Evolutionary conservation across 2,113 vertebrate genomes (phyloP).

Genomic region (Silurus glanis): DNA sequence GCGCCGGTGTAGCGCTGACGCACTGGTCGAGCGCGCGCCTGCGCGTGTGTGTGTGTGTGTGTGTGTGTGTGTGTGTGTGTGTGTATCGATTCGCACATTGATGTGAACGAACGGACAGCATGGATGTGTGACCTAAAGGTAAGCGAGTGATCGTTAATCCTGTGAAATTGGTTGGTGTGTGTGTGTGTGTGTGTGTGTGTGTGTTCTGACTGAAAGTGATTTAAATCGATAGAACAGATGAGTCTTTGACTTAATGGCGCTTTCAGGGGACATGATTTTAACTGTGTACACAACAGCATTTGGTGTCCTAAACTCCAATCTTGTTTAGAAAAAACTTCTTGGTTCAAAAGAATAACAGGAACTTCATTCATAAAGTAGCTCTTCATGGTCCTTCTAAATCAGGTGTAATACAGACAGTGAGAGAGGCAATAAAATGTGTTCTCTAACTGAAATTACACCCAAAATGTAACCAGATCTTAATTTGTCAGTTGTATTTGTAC

Average conservation of each 20-base stretch:
- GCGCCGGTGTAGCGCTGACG: constrained; percentile 63
- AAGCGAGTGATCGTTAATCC: constrained; percentile 48
- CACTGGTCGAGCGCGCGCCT: constrained; percentile 52
- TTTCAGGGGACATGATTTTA: not conserved
- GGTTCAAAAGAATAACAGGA: not conserved
- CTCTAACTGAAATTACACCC: not conserved
- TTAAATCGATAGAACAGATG: constrained; percentile 13
- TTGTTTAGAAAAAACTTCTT: too few relatives aligned
- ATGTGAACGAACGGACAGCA: not conserved
- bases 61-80: constrained; percentile 28
- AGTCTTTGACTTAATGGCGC: constrained; percentile 11
- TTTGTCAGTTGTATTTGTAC: not conserved
- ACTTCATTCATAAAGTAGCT: not conserved
- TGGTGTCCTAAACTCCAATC: not conserved
- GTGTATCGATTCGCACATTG: constrained; percentile 60
- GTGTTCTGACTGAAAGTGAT: not conserved
- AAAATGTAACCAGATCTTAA: not conserved
- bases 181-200: constrained; percentile 1
- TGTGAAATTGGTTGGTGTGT: not conserved
- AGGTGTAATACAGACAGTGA: not conserved
- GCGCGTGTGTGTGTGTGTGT: not conserved
- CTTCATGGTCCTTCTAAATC: not conserved
- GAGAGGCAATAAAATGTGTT: not conserved
- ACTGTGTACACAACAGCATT: constrained; percentile 8
- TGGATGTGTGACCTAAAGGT: constrained; percentile 58